A percentile compares a stretch with the other conserved stretches of the same genome.
These are phyloP conservation scores for Sthenelais limicola DNA, from an alignment of 2,888 invertebrate genomes.

Conservation along the genomic window DNA sequence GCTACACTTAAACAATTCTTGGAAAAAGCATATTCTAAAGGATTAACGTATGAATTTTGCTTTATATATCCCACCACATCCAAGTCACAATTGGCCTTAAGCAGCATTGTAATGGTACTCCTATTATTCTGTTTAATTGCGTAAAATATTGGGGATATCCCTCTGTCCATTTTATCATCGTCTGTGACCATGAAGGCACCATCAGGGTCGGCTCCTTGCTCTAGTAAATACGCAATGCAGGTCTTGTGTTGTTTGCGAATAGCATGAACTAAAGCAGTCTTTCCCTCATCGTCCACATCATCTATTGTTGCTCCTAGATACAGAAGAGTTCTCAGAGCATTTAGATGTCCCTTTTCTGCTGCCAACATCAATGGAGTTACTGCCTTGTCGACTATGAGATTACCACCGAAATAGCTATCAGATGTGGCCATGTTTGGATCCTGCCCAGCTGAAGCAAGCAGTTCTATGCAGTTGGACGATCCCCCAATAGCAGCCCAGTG, in stretches of 20 bases:
- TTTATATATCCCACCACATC: slow-evolving; percentile 2
- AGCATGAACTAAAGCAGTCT: slow-evolving; percentile 59
- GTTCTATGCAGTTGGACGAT: slow-evolving; percentile 20
- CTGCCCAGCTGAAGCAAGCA: slow-evolving; percentile 5
- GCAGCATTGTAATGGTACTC: neutral
- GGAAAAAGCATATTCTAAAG: slow-evolving; percentile 2
- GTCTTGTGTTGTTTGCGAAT: slow-evolving; percentile 23
- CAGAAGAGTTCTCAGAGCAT: slow-evolving; percentile 54
- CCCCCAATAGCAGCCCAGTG: slow-evolving; percentile 49
- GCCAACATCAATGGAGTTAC: slow-evolving; percentile 59
- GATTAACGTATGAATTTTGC: neutral
- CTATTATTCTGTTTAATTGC: slow-evolving; percentile 18
- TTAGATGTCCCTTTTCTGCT: slow-evolving; percentile 52
- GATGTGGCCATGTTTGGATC: slow-evolving; percentile 36
- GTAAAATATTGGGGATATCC: slow-evolving; percentile 17
- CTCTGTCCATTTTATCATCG: neutral
- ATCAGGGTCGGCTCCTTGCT: slow-evolving; percentile 37
- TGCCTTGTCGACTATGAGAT: slow-evolving; percentile 52
- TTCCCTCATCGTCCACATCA: slow-evolving; percentile 53
- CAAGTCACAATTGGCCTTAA: slow-evolving; percentile 13
- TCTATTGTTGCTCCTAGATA: slow-evolving; percentile 52
- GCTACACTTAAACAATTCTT: neutral
- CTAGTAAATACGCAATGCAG: slow-evolving; percentile 39
- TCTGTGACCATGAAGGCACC: neutral
- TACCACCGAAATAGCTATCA: slow-evolving; percentile 38